Base-by-base conservation (phyloP, 2,113 vertebrate species). In the Spermophilus dauricus region DNA sequence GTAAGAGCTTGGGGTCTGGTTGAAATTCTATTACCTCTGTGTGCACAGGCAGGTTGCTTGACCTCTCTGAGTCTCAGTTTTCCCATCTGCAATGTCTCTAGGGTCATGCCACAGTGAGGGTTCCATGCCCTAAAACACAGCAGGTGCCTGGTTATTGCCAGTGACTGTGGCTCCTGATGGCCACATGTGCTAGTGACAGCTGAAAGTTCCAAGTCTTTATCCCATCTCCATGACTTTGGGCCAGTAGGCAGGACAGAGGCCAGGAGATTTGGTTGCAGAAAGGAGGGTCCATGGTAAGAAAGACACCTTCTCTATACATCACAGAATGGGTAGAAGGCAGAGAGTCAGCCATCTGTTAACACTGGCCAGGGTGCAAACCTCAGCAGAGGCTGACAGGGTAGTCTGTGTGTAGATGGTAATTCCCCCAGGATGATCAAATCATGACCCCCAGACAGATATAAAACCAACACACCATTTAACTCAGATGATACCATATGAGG, bases 331-430 rank as follows among this genome's bases (percentile, higher is more conserved):
- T 51, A 24, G 37, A 34, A 45, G 17, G 3, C 22, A 28, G 65
- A 45, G 45, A n/a, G 69, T 2, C 39, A 1, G 28, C 34, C 37
- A n/a, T 45, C 69, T 10, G 10, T 20, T 20, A 72, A 37, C 18
- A 13, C 6, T 30, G 2, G 42, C 42, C 42, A 42, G 42, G 42
- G 17, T 18, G 24, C 75, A 10, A 12, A n/a, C 7, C 22, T 81
- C 45, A 22, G 9, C 20, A 7, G 13, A 30, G 2, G 39, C 34
- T 7, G 13, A 24, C 2, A 9, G 14, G 14, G 4, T 4, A 30
- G 51, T 12, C 39, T 8, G 10, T 13, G 20, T 17, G 22, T 28
- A 72, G 11, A 17, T 12, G 34, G 24, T 30, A 78, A 30, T 18
- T 42, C 37, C 37, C 0, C 1, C 2, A 8, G 53, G n/a, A 10